Conservation (phyloP, 2,797 vertebrate genomes). For the Lithobates sylvaticus region DNA sequence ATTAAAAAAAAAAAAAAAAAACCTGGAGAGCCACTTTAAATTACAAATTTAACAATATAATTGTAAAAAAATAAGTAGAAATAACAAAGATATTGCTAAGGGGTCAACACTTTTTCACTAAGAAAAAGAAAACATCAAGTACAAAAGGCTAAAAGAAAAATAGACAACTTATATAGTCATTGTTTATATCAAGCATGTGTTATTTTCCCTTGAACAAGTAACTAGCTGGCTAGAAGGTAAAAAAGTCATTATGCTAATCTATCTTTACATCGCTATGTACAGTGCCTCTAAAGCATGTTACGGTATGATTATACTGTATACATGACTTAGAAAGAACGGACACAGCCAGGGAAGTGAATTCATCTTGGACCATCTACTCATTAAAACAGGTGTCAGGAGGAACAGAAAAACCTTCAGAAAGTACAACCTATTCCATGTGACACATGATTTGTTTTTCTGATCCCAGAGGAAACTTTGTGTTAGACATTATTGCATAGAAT, state of each 20-base stretch:
- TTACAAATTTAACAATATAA: no score
- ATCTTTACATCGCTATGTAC: neutral
- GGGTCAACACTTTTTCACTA: no score
- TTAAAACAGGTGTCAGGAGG: constrained; percentile 16
- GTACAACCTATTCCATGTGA: neutral
- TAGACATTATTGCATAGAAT: constrained; percentile 25
- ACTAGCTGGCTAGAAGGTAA: neutral
- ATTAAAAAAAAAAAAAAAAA: no score
- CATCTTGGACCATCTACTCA: neutral
- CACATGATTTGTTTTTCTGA: constrained; percentile 35
- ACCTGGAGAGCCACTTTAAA: no score
- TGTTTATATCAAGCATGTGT: neutral
- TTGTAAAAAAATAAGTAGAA: no score
- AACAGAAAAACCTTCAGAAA: neutral
- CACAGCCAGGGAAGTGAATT: constrained; percentile 7
- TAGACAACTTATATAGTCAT: no score
- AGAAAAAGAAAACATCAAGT: no score
- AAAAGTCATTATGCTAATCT: neutral
- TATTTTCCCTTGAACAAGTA: neutral
- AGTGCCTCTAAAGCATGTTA: neutral
- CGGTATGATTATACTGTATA: constrained; percentile 5
- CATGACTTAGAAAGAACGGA: neutral
- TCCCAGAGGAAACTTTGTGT: constrained; percentile 24
- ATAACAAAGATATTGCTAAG: no score
- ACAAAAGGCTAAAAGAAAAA: no score